Evolutionary conservation across 2,888 invertebrate genomes (phyloP), one percentile per base, ranked within the genome.

Genomic region (Habrosyne pyritoides): DNA sequence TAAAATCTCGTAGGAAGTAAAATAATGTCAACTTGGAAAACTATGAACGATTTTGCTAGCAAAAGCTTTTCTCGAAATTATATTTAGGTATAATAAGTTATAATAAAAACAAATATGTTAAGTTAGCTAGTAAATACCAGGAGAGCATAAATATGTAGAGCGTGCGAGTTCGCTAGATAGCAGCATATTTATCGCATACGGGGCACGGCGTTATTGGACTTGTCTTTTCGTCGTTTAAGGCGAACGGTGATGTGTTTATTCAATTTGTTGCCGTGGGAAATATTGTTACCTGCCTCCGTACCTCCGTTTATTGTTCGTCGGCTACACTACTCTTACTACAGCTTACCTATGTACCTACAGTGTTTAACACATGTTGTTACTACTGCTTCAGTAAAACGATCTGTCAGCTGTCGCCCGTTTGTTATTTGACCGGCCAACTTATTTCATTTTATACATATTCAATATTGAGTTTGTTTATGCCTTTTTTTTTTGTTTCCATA

Each of bases 191-290:
- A 89, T 87, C 81, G 84, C 75, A 73, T 70, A 69, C 73, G 70
- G 78, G 79, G 71, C 79, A 73, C 79, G 73, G 71, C 84, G 78
- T 84, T 90, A 90, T 91, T 89, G 88, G 87, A 83, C 81, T 87
- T 89, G 90, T 87, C 89, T 91, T 87, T 87, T 86, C 84, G 80
- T 78, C 89, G 87, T 88, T 89, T 87, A 87, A 87, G 86, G 84
- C 78, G 79, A 76, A 80, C 80, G 81, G 75, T 87, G 88, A 91
- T 87, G 90, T 90, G 90, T 88, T 89, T 88, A 91, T 91, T 91
- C 87, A 90, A 91, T 91, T 91, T 91, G 85, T 79, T 83, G 77
- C 73, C 82, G 78, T 74, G 75, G 77, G 80, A 87, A 89, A 90
- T 87, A 84, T 84, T 84, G 87, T 91, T 90, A 87, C 85, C 81